Evolutionary conservation across 2,888 invertebrate genomes (phyloP).

Genomic region (Flexamia atlantica): DNA sequence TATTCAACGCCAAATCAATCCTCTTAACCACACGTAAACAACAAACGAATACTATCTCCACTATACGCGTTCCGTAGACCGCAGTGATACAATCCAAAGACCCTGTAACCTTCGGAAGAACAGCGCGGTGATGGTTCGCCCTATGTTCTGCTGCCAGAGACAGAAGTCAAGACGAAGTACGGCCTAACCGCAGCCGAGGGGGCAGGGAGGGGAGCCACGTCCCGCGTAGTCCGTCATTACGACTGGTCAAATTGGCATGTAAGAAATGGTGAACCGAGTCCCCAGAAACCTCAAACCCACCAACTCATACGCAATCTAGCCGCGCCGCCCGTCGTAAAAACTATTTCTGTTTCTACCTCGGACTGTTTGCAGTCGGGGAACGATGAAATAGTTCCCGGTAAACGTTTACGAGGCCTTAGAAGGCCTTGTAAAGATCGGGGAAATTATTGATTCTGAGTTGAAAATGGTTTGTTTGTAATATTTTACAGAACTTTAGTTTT

Average conservation of each 20-base stretch:
- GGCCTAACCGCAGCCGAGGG: slow-evolving; percentile 38
- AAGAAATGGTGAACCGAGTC: slow-evolving; percentile 58
- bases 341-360: slow-evolving; percentile 23
- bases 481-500: no score
- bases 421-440: slow-evolving; percentile 7
- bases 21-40: no score
- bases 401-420: background rate
- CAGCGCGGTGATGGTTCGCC: background rate
- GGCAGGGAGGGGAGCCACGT: slow-evolving; percentile 48
- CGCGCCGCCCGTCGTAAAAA: slow-evolving; percentile 31
- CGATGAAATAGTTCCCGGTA: background rate
- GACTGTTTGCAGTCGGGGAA: slow-evolving; percentile 27
- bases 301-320: slow-evolving; percentile 57
- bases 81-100: no score
- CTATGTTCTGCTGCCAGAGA: background rate
- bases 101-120: no score
- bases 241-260: slow-evolving; percentile 59
- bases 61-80: no score
- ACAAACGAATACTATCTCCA: no score
- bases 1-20: no score
- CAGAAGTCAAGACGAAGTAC: slow-evolving; percentile 45
- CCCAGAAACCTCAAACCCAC: slow-evolving; percentile 55
- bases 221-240: slow-evolving; percentile 50
- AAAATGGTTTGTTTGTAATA: background rate
- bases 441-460: background rate